phyloP scores from a whole-genome alignment of 2,113 vertebrate species.

The Poeciliopsis occidentalis region DNA sequence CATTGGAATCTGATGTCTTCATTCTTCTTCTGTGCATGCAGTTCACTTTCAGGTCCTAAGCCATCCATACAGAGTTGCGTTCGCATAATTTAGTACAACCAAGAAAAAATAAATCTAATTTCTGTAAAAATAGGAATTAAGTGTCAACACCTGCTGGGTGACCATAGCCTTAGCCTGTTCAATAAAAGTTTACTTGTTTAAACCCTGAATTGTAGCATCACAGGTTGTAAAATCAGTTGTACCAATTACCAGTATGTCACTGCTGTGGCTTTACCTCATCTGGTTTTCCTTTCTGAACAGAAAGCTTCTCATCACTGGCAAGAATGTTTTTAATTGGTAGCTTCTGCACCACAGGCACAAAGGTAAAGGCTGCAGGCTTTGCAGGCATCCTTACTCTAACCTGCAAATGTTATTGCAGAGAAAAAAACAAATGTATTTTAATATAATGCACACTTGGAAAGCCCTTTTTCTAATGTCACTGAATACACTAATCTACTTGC shows the following conservation, averaged over 20 bases:
- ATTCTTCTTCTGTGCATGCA: too few species aligned
- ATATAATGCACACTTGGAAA: background rate
- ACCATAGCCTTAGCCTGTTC: too few species aligned
- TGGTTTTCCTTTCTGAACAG: constrained; percentile 21
- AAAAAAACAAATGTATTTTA: background rate
- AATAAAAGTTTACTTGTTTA: background rate
- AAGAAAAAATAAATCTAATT: too few species aligned
- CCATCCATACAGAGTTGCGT: too few species aligned
- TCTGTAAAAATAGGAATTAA: too few species aligned
- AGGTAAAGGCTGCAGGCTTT: constrained; percentile 83
- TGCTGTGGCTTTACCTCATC: constrained; percentile 56
- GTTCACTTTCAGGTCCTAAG: too few species aligned
- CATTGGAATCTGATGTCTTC: too few species aligned
- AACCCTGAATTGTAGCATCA: background rate
- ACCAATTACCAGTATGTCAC: background rate
- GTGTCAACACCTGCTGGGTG: too few species aligned
- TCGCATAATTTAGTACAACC: too few species aligned
- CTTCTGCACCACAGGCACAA: constrained; percentile 83
- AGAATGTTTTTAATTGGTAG: constrained; percentile 82
- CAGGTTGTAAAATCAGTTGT: background rate
- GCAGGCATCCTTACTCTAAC: constrained; percentile 57
- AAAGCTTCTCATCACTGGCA: constrained; percentile 23
- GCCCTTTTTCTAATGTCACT: background rate
- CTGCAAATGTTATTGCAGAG: constrained; percentile 50
- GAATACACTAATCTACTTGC: background rate